Base-by-base conservation (phyloP, 2,797 vertebrate species). In the Argyrosomus regius region DNA sequence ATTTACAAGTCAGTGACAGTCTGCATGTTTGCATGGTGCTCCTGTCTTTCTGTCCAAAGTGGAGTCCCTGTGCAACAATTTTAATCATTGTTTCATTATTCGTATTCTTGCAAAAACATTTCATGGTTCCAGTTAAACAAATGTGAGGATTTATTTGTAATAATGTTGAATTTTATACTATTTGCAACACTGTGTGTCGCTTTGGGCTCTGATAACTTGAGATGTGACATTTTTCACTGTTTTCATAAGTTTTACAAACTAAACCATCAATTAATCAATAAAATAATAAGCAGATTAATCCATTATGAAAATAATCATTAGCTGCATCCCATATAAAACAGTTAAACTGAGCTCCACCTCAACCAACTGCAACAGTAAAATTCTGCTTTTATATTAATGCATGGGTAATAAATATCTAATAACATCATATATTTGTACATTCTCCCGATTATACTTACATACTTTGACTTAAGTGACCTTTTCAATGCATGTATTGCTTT, bases 1-100 rank as follows among this genome's bases (percentile, higher is more conserved):
- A 22, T 63, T 46, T 13, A 68, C 18, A 53, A 62, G 49, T 75
- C 18, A 71, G 52, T 63, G 26, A 78, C 2, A 57, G 9, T 66
- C n/a, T 39, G 26, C 17, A 24, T 54, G 39, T 50, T 46, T 72
- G 57, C 22, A 68, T 58, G 7, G 3, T 41, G 22, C 4, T 11
- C 2, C 50, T 52, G 3, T 41, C 26, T 18, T 57, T 52, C 3
- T 22, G 17, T 3, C 13, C 45, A 24, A 14, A 39, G 28, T 26
- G 13, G 24, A 43, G 12, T 13, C 9, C 17, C 28, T 65, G 35
- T 13, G 12, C 11, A 45, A 45, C 43, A 45, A 45, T 45, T 14
- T 45, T 13, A 45, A 45, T 43, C 13, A 13, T 13, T 45, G 43
- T 45, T 45, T 14, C 11, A 45, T 12, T 13, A 12, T 12, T 45